Conservation (phyloP, 2,888 invertebrate species). For the Lithophane socia region DNA sequence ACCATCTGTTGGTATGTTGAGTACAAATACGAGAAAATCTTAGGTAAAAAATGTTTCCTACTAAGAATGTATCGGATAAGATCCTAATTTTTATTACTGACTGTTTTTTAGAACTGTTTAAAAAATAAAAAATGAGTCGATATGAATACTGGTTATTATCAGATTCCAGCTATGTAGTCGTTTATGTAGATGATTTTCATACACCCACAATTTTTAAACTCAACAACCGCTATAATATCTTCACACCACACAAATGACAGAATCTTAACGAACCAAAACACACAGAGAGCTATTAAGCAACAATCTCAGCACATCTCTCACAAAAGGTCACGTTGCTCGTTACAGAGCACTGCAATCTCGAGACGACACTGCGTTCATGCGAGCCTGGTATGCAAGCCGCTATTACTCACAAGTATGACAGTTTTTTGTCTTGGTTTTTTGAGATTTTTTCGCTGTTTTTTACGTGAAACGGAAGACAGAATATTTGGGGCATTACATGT, state of each 20-base stretch:
- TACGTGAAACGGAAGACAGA: constrained; percentile 9
- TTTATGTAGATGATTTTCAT: constrained; percentile 2
- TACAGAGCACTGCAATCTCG: constrained; percentile 68
- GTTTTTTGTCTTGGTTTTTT: constrained; percentile 38
- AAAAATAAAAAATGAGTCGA: not conserved
- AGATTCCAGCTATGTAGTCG: not conserved
- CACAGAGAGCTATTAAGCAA: constrained; percentile 57
- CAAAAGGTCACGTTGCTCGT: constrained; percentile 65
- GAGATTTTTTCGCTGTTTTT: constrained; percentile 7
- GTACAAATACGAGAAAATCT: not conserved
- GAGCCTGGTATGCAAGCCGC: constrained; percentile 60
- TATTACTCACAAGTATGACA: constrained; percentile 55
- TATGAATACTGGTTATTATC: not conserved
- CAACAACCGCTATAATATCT: not conserved
- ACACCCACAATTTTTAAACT: not conserved
- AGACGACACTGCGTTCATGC: constrained; percentile 58
- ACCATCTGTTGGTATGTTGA: not conserved
- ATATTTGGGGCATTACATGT: constrained; percentile 48
- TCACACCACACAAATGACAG: constrained; percentile 35
- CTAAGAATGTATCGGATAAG: not conserved
- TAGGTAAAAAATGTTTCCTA: not conserved
- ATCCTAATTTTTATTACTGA: not conserved
- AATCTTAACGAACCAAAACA: constrained; percentile 58
- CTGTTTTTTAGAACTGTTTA: no score
- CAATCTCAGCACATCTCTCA: constrained; percentile 58